Conservation (phyloP, 2,113 vertebrate species). For the Struthidea cinerea region DNA sequence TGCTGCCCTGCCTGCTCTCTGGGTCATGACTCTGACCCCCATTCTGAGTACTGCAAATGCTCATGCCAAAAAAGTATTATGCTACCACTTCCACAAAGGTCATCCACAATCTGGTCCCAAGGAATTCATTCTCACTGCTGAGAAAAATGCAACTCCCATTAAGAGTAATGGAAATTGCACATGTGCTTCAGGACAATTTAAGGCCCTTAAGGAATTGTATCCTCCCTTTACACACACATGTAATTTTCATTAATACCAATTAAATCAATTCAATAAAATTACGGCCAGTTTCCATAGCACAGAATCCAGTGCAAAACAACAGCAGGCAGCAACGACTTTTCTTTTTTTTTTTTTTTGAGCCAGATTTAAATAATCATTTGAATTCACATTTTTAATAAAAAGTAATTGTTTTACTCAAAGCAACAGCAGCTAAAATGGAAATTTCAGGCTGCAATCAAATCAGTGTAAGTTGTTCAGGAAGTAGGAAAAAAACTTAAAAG, state of each 20-base stretch:
- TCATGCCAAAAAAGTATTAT: not conserved
- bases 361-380: constrained; percentile 41
- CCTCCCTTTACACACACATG: constrained; percentile 33
- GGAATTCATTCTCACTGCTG: constrained; percentile 9
- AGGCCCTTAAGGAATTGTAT: constrained; percentile 27
- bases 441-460: constrained; percentile 52
- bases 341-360: not conserved
- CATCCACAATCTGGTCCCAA: not conserved
- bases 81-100: not conserved
- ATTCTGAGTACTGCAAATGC: not conserved
- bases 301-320: constrained; percentile 30
- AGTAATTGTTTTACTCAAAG: constrained; percentile 62
- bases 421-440: constrained; percentile 48
- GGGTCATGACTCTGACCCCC: not conserved
- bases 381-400: constrained; percentile 68
- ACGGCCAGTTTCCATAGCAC: constrained; percentile 24
- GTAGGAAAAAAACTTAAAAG: not conserved
- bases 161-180: constrained; percentile 40
- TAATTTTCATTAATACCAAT: constrained; percentile 62
- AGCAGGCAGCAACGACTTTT: not conserved
- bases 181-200: constrained; percentile 45
- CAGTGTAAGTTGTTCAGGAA: constrained; percentile 30
- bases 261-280: constrained; percentile 49
- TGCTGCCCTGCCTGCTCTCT: not conserved
- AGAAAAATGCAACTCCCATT: constrained; percentile 18